A percentile compares a stretch with the other conserved stretches of the same genome.
Conservation (phyloP, 2,113 vertebrate genomes). For the Nanorana parkeri region DNA sequence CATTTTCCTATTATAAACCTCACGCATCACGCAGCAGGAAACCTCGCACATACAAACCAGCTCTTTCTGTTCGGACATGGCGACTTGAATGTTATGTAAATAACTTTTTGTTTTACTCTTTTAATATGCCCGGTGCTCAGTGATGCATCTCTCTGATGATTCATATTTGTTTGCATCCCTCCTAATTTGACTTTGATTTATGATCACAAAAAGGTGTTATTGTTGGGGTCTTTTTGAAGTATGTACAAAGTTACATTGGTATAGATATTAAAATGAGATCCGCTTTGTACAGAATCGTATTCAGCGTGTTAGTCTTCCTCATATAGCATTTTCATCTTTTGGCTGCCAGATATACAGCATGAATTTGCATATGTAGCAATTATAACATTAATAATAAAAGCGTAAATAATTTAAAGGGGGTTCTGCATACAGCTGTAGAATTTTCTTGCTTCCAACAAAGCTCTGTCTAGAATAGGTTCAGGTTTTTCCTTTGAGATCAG, state of each 20-base stretch:
- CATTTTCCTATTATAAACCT: no score
- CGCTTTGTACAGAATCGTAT: background rate
- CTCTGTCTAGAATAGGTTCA: no score
- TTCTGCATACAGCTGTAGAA: background rate
- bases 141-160: slow-evolving; percentile 2
- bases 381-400: background rate
- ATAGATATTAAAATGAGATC: slow-evolving; percentile 16
- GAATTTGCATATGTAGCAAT: background rate
- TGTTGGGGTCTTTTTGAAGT: slow-evolving; percentile 17
- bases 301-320: background rate
- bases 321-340: background rate
- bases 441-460: no score
- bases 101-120: background rate
- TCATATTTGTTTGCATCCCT: slow-evolving; percentile 2
- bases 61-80: no score
- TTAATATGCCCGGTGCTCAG: background rate
- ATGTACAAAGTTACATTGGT: background rate
- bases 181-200: slow-evolving; percentile 14
- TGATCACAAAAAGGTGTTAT: slow-evolving; percentile 23
- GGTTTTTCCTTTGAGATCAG: no score
- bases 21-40: no score
- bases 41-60: no score
- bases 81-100: no score
- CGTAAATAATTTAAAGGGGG: background rate
- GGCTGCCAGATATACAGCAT: background rate